A percentile compares a stretch with the other conserved stretches of the same genome.
These are phyloP conservation scores for Protula sp. DNA, from an alignment of 2,888 invertebrate genomes.

Conservation along the genomic window DNA sequence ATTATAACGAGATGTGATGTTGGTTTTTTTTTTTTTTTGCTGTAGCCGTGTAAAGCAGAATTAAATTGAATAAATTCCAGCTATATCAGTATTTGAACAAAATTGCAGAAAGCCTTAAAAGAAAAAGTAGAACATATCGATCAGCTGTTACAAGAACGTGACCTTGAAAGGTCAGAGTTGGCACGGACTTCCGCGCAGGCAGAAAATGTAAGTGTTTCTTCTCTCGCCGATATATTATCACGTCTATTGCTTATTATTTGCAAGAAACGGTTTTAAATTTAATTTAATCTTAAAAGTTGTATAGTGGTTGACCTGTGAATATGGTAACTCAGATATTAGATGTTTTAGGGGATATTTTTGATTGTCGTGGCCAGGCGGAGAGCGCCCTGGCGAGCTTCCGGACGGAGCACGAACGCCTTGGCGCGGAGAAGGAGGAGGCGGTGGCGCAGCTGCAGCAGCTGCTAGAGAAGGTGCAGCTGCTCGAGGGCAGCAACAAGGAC, in stretches of 20 bases:
- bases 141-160: constrained; percentile 82
- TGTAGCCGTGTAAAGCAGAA: too few species aligned
- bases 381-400: constrained; percentile 36
- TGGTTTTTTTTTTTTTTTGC: too few species aligned
- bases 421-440: constrained; percentile 59
- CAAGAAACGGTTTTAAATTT: not conserved
- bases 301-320: too few species aligned
- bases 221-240: not conserved
- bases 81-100: too few species aligned
- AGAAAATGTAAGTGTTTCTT: constrained; percentile 62
- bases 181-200: constrained; percentile 77
- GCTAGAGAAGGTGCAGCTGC: constrained; percentile 43
- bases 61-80: too few species aligned
- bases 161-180: constrained; percentile 82
- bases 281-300: not conserved
- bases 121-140: constrained; percentile 94
- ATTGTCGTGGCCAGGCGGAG: constrained; percentile 32
- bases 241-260: not conserved
- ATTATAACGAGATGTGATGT: too few species aligned
- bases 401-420: constrained; percentile 44
- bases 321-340: too few species aligned
- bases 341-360: too few species aligned
- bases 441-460: constrained; percentile 58
- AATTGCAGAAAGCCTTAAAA: constrained; percentile 82
- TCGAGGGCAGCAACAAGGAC: constrained; percentile 46